Base-by-base conservation (phyloP, 2,888 invertebrate genomes). In the Thumatha senex region DNA sequence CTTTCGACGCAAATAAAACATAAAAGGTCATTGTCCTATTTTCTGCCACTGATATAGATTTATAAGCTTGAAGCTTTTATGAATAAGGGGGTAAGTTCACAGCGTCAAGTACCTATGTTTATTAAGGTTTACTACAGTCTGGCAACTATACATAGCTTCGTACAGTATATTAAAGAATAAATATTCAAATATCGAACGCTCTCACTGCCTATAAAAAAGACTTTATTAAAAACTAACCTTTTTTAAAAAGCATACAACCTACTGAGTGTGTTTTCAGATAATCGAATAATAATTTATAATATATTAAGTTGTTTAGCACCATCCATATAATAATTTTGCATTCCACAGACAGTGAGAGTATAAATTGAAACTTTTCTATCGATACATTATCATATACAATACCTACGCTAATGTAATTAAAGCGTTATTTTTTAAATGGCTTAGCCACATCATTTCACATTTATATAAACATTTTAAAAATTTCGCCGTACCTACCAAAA, bases 321-420 rank as follows among this genome's bases (percentile, higher is more conserved):
- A 85, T 82, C 71, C 63, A 41, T 67, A 58, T 52, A 62, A 48
- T 54, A 48, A 46, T 50, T 70, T 69, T 66, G 61, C 67, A 35
- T 44, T 38, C 18, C 65, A n/a, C n/a, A 78, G 84, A 84, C 87
- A 87, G 85, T 84, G 88, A 88, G 86, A 86, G 82, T 13, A 45
- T 54, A 53, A 59, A 62, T 67, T 84, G 89, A 89, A 89, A 89
- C 89, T 89, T 89, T 89, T 87, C 89, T 73, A 86, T 84, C 89
- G 73, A 81, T 78, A 84, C 84, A 76, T 76, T 70, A 71, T 5
- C 18, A 24, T 24, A 24, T 24, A 24, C 67, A 72, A 63, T 79
- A 76, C 82, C 80, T 86, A 86, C 79, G 76, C 80, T 81, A 83
- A 74, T 72, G 77, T 72, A 78, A 80, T 84, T 82, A 84, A 85